Evolutionary conservation across 2,888 invertebrate genomes (phyloP).

Genomic region (Lycophotia porphyrea): DNA sequence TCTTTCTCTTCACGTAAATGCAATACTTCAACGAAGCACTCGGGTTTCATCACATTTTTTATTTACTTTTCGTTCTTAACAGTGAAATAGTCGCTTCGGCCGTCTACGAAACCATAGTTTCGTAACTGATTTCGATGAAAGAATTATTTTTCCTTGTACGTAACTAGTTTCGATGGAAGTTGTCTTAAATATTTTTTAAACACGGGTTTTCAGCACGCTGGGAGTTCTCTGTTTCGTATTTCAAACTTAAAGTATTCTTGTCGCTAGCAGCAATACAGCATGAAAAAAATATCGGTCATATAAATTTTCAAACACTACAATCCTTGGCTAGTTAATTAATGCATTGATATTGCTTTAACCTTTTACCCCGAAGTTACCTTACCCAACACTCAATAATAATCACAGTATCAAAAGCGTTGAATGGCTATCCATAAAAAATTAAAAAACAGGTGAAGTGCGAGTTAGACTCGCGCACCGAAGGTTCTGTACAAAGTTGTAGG

Average conservation of each 20-base stretch:
- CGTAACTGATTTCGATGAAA: too few relatives aligned
- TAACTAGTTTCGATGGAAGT: too few relatives aligned
- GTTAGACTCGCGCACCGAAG: background rate
- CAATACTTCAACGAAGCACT: constrained; percentile 39
- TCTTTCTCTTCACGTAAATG: constrained; percentile 29
- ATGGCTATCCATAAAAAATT: constrained; percentile 11
- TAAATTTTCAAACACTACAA: background rate
- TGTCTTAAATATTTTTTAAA: constrained; percentile 11
- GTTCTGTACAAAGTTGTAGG: too few relatives aligned
- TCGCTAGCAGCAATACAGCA: background rate
- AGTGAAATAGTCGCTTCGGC: constrained; percentile 14
- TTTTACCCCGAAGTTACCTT: background rate
- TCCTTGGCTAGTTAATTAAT: background rate
- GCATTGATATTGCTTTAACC: background rate
- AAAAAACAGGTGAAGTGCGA: background rate
- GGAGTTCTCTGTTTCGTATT: background rate
- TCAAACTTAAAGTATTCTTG: background rate
- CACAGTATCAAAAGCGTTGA: background rate
- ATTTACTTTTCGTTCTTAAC: constrained; percentile 14
- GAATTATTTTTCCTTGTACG: too few relatives aligned
- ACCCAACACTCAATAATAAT: background rate
- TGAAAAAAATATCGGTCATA: background rate
- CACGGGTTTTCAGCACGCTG: background rate
- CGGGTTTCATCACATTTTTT: background rate
- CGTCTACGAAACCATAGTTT: too few relatives aligned